phyloP scores from a whole-genome alignment of 2,113 vertebrate species.

The Sebastes schlegelii region DNA sequence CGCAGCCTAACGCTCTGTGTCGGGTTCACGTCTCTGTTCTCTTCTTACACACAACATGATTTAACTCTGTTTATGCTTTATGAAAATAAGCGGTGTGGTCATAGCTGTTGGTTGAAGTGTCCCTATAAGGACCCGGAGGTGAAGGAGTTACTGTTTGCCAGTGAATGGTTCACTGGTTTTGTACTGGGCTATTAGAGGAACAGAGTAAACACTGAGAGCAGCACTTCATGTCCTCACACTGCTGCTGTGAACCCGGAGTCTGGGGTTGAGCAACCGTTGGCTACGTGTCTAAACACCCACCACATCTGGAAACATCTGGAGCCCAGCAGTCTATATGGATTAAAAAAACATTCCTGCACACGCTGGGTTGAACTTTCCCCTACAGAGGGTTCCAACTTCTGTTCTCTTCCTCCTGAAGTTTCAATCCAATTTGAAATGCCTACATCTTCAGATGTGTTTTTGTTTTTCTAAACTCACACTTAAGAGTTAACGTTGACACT shows the following conservation, averaged over 20 bases:
- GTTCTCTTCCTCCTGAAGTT: background rate
- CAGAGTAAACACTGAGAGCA: constrained; percentile 40
- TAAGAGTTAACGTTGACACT: background rate
- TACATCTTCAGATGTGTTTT: background rate
- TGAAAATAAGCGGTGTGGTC: background rate
- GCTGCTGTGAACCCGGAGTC: background rate
- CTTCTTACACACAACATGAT: background rate
- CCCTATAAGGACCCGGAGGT: background rate
- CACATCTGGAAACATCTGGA: background rate
- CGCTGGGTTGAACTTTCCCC: background rate
- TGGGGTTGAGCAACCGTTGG: constrained; percentile 15
- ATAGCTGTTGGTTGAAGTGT: background rate
- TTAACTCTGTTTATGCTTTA: too few relatives aligned
- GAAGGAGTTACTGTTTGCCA: background rate
- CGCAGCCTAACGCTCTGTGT: constrained; percentile 71
- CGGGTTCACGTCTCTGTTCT: background rate
- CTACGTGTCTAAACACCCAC: background rate
- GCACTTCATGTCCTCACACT: background rate
- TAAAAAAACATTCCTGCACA: background rate
- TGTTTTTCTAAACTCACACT: background rate
- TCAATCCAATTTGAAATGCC: background rate
- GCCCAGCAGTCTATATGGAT: background rate
- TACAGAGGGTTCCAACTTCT: background rate
- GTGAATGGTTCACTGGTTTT: constrained; percentile 18
- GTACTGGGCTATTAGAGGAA: constrained; percentile 22